Base-by-base conservation (phyloP, 1,140 invertebrate species). In the Drosophila pruinosa region DNA sequence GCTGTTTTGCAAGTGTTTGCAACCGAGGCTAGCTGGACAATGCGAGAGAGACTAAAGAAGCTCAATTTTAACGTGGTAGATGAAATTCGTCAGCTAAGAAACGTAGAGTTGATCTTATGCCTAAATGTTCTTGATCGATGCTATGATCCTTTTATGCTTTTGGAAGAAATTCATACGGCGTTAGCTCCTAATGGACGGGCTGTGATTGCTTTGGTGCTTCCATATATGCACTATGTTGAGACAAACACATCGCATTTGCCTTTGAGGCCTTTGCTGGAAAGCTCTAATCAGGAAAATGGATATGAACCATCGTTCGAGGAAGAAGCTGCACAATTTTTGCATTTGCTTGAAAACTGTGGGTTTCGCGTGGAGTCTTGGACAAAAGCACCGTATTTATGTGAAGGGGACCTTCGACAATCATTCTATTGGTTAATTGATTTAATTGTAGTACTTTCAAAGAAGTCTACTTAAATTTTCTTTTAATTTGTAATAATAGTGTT, bases 351-450 rank as follows among this genome's bases (percentile, higher is more conserved):
- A 48, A 79, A 68, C 1, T 91, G 93, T 63, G 96, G 96, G 0
- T 96, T 97, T 81, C 91, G 93, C 41, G 93, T 98, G 1, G 92
- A 95, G 14, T 92, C 92, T 1, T 98, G 97, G 95, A 95, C 96
- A n/a, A 94, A 95, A 91, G 91, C 98, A 10, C 97, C 97, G 5
- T 98, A 98, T 92, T 91, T 98, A 8, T 98, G 97, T 92, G 97
- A 98, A 92, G 97, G 97, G 1, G 97, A 98, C 89, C 89, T 98
- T 1, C 93, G 94, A 53, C 96, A 97, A 89, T 95, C 96, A 3
- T 98, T 95, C 89, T 98, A 98, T 91, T 96, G 96, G 92, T 92
- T 98, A n/a, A 93, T 96, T 73, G 97, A 98, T 92, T 94, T 95
- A n/a, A 91, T 98, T 12, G 97, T 98, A 85, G 92, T 95, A 28